Evolutionary conservation across 2,888 invertebrate species (phyloP).

Genomic region (Nesidiocoris tenuis): DNA sequence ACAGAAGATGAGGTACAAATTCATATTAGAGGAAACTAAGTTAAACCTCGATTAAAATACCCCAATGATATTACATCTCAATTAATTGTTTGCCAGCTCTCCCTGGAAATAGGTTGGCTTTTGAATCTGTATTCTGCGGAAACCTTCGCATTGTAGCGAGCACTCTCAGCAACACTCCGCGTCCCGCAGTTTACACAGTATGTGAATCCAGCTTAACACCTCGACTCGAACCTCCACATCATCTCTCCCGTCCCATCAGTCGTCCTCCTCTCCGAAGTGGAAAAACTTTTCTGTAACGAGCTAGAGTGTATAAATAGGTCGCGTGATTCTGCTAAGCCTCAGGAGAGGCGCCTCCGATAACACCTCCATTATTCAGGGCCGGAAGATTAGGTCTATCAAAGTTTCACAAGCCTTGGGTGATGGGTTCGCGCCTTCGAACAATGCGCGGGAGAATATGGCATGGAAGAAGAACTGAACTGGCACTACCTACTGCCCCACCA

Average conservation of each 20-base stretch:
- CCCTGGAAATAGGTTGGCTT: too few relatives aligned
- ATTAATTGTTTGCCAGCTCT: too few relatives aligned
- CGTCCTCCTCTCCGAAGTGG: not conserved
- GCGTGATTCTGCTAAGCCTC: not conserved
- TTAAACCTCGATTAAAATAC: too few relatives aligned
- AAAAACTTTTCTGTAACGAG: not conserved
- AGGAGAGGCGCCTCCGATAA: not conserved
- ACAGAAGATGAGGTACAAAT: too few relatives aligned
- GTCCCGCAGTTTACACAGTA: too few relatives aligned
- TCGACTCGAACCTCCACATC: not conserved
- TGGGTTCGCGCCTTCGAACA: conserved; percentile 8
- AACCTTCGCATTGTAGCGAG: too few relatives aligned
- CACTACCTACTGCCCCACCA: not conserved
- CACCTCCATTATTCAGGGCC: conserved; percentile 16
- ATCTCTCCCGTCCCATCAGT: not conserved
- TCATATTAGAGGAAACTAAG: too few relatives aligned
- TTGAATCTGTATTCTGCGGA: too few relatives aligned
- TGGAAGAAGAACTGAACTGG: not conserved
- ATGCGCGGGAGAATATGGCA: conserved; percentile 1
- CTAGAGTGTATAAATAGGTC: not conserved
- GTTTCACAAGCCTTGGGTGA: conserved; percentile 11
- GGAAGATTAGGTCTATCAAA: conserved; percentile 13
- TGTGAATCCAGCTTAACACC: too few relatives aligned
- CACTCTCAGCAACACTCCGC: too few relatives aligned
- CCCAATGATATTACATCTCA: too few relatives aligned